Percentiles rank a stretch among this genome's conserved stretches.
phyloP scores from a whole-genome alignment of 2,888 invertebrate genomes.

The Pristionchus entomophagus region DNA sequence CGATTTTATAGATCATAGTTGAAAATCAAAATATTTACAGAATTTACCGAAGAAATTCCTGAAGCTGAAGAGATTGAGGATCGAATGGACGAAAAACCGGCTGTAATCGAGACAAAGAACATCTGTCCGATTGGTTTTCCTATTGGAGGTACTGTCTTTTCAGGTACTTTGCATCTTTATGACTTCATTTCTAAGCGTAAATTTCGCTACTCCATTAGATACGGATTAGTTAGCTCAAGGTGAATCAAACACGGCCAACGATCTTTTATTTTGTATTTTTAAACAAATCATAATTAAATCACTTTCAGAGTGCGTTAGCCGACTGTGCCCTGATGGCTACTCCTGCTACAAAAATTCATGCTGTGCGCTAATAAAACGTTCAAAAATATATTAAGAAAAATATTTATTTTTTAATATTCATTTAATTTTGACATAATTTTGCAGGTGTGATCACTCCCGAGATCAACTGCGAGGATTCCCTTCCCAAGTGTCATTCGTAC shows the following conservation, averaged over 20 bases:
- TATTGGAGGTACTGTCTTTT: conserved; percentile 41
- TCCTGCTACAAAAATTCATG: conserved; percentile 65
- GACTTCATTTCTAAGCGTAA: not conserved
- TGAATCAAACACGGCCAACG: too few relatives aligned
- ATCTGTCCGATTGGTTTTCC: conserved; percentile 42
- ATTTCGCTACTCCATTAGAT: too few relatives aligned
- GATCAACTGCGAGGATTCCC: conserved; percentile 65
- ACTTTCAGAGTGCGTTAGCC: conserved; percentile 53
- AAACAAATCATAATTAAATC: not conserved
- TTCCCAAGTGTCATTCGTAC: conserved; percentile 60
- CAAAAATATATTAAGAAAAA: not conserved
- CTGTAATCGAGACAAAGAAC: conserved; percentile 19
- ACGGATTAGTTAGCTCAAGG: too few relatives aligned
- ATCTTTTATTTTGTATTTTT: too few relatives aligned
- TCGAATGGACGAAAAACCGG: too few relatives aligned
- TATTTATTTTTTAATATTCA: not conserved
- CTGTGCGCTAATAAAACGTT: conserved; percentile 51
- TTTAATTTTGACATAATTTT: too few relatives aligned
- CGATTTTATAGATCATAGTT: not conserved
- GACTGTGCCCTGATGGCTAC: conserved; percentile 66
- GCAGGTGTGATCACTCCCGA: conserved; percentile 65
- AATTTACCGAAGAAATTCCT: not conserved
- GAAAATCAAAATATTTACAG: not conserved
- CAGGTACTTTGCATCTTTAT: not conserved
- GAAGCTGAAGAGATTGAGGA: conserved; percentile 14